Evolutionary conservation across 2,113 vertebrate genomes (phyloP).

Genomic region (Sinocyclocheilus anshuiensis): DNA sequence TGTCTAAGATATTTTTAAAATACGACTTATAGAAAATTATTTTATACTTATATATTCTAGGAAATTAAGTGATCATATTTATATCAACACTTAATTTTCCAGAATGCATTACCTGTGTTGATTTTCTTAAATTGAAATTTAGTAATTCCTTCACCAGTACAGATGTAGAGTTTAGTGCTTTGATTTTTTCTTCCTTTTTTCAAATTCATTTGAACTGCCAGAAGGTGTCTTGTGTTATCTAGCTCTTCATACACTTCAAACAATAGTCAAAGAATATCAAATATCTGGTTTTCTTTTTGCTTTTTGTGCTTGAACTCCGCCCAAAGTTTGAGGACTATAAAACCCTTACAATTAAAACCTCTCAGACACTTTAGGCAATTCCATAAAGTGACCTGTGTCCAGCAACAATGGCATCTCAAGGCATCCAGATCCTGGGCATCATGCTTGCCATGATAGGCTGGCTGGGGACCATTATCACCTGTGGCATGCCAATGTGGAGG

Average conservation of each 20-base stretch:
- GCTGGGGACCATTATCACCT: slow-evolving; percentile 75
- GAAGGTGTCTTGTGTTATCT: slow-evolving; percentile 60
- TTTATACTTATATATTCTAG: too few species aligned
- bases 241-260: slow-evolving; percentile 43
- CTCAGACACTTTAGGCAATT: slow-evolving; percentile 36
- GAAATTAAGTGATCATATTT: too few species aligned
- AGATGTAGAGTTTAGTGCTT: too few species aligned
- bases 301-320: slow-evolving; percentile 64
- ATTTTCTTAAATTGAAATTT: too few species aligned
- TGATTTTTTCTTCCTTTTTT: not conserved
- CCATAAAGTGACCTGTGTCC: slow-evolving; percentile 18
- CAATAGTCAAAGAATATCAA: slow-evolving; percentile 66
- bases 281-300: slow-evolving; percentile 68
- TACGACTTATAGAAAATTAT: too few species aligned
- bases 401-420: slow-evolving; percentile 72
- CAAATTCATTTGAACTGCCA: slow-evolving; percentile 21
- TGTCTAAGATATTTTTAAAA: too few species aligned
- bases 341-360: slow-evolving; percentile 44
- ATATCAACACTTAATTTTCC: too few species aligned
- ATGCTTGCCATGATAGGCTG: slow-evolving; percentile 74
- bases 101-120: too few species aligned
- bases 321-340: slow-evolving; percentile 61
- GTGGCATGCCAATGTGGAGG: slow-evolving; percentile 78
- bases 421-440: slow-evolving; percentile 76
- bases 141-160: too few species aligned